phyloP scores from a whole-genome alignment of 1,140 invertebrate species.

The Apocrypta bakeri region DNA sequence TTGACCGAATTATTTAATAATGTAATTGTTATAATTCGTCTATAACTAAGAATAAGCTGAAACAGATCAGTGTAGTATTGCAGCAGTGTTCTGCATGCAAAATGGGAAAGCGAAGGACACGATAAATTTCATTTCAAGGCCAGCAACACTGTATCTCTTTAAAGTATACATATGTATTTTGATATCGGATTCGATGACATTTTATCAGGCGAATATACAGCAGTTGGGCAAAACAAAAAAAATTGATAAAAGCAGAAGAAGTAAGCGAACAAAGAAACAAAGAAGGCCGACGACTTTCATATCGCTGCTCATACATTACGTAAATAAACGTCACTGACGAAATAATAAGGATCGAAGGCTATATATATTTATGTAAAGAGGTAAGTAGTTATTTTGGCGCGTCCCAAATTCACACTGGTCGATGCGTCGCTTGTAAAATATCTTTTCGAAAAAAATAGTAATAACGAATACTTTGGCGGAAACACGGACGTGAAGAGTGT shows the following conservation, averaged over 20 bases:
- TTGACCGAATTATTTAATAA: not conserved
- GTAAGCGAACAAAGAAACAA: not conserved
- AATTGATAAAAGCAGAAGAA: not conserved
- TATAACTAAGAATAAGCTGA: too few species aligned
- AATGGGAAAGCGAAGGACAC: not conserved
- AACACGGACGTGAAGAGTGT: too few species aligned
- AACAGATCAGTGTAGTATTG: too few species aligned
- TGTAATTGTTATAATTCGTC: too few species aligned
- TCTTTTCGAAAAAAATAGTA: not conserved
- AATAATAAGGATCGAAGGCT: not conserved
- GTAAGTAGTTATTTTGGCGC: not conserved
- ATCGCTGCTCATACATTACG: not conserved
- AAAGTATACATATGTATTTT: not conserved
- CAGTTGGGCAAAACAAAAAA: too few species aligned
- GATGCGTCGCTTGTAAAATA: not conserved
- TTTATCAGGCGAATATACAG: too few species aligned
- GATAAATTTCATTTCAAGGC: not conserved
- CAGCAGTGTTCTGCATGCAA: not conserved
- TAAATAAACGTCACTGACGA: not conserved
- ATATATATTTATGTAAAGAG: not conserved
- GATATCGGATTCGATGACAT: not conserved
- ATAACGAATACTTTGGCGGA: too few species aligned
- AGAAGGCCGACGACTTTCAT: not conserved
- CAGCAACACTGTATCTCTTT: not conserved
- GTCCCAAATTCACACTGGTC: not conserved